Percentiles rank a stretch among this genome's conserved stretches.
Evolutionary conservation across 2,797 vertebrate species (phyloP).

Genomic region (Coranthus polyacanthus): DNA sequence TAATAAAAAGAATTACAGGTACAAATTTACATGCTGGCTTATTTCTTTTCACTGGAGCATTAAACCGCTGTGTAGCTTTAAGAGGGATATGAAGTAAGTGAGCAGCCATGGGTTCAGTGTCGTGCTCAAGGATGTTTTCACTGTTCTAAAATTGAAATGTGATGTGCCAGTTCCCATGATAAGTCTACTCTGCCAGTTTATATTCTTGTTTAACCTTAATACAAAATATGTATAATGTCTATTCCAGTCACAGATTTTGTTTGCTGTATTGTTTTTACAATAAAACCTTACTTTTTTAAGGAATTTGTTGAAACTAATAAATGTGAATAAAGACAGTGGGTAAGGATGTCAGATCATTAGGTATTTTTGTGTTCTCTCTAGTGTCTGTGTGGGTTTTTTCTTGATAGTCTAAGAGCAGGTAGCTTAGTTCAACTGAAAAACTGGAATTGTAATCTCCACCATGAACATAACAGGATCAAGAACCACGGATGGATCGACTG

Average conservation of each 20-base stretch:
- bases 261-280: neutral
- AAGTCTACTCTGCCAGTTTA: constrained; percentile 37
- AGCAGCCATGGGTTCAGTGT: constrained; percentile 47
- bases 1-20: constrained; percentile 17
- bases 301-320: constrained; percentile 1
- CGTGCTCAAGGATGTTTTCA: constrained; percentile 66
- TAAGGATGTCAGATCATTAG: neutral
- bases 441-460: too few species aligned
- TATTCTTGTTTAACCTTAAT: constrained; percentile 16
- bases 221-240: constrained; percentile 17
- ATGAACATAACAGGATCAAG: too few species aligned
- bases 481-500: neutral
- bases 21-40: constrained; percentile 26
- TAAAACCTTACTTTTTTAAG: neutral
- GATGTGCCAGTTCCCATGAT: constrained; percentile 41
- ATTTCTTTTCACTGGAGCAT: constrained; percentile 15
- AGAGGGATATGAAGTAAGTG: constrained; percentile 38
- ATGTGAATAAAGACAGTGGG: constrained; percentile 1
- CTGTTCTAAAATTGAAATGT: constrained; percentile 57
- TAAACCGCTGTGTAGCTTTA: constrained; percentile 32
- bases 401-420: too few species aligned
- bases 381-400: too few species aligned
- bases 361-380: neutral
- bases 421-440: too few species aligned
- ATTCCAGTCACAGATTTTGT: neutral